Conservation (phyloP, 2,888 invertebrate species). For the Orchesella flavescens region DNA sequence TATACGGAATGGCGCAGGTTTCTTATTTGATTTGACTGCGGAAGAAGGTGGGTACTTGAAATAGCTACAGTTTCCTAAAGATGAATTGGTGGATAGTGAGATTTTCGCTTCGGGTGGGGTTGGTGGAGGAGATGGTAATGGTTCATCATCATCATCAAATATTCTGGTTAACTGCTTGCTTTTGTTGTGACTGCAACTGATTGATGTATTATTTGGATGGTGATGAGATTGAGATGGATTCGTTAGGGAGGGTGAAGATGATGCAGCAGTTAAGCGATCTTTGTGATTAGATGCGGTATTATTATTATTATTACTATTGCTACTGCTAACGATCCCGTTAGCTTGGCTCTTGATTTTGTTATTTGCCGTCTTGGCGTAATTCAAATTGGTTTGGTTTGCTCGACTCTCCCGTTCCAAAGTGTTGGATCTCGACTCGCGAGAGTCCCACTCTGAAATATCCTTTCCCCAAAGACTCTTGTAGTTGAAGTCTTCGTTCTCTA, state of each 20-base stretch:
- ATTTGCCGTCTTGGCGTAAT: constrained; percentile 10
- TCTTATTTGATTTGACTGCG: not conserved
- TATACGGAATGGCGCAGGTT: constrained; percentile 43
- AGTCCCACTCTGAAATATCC: constrained; percentile 68
- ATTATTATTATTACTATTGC: not conserved
- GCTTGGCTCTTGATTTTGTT: not conserved
- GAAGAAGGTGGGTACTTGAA: constrained; percentile 41
- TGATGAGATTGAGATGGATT: too few relatives aligned
- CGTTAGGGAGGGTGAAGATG: constrained; percentile 41
- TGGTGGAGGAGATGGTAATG: constrained; percentile 58
- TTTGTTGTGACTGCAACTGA: constrained; percentile 10
- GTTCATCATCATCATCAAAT: constrained; percentile 47
- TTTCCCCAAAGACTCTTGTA: constrained; percentile 70
- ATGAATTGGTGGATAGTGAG: constrained; percentile 9
- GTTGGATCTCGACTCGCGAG: constrained; percentile 49
- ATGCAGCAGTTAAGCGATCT: constrained; percentile 7
- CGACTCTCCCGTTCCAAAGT: constrained; percentile 45
- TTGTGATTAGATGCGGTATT: not conserved
- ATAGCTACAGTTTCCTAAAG: constrained; percentile 40
- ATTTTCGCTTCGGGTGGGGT: constrained; percentile 59
- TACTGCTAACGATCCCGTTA: not conserved
- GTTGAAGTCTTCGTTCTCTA: constrained; percentile 66
- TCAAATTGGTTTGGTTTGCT: not conserved
- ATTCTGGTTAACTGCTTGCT: not conserved
- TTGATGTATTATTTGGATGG: not conserved